phyloP scores from a whole-genome alignment of 1,140 invertebrate species.

The Drosophila pseudoobscura region DNA sequence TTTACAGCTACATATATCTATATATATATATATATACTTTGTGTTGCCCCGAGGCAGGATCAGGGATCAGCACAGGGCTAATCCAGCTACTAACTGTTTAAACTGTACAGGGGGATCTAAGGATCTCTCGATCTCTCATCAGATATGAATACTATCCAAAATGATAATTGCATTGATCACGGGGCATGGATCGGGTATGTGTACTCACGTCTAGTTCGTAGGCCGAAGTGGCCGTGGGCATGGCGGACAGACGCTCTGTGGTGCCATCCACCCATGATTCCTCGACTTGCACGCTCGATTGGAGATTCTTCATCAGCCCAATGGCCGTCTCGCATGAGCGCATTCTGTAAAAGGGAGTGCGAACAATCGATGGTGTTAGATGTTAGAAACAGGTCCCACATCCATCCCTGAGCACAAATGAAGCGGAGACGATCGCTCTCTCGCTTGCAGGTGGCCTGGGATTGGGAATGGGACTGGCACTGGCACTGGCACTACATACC shows the following conservation, averaged over 20 bases:
- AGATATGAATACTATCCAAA: constrained; percentile 23
- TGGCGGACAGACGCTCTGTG: constrained; percentile 77
- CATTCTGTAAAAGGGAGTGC: constrained; percentile 85
- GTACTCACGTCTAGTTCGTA: constrained; percentile 83
- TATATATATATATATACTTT: constrained; percentile 74
- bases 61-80: neutral
- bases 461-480: neutral
- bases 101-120: constrained; percentile 53
- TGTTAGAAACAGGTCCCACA: constrained; percentile 27
- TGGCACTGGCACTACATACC: constrained; percentile 84
- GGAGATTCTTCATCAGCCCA: constrained; percentile 93
- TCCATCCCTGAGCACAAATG: constrained; percentile 24
- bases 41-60: constrained; percentile 47
- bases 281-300: constrained; percentile 92
- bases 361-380: constrained; percentile 38
- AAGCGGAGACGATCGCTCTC: constrained; percentile 6
- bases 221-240: constrained; percentile 83
- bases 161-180: constrained; percentile 29
- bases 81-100: constrained; percentile 8
- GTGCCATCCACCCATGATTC: constrained; percentile 94
- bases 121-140: constrained; percentile 25
- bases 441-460: constrained; percentile 32
- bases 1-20: constrained; percentile 33
- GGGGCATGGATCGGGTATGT: constrained; percentile 5
- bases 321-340: constrained; percentile 93